These are phyloP conservation scores for Callipepla squamata DNA, from an alignment of 2,113 vertebrate genomes.

Conservation along the genomic window DNA sequence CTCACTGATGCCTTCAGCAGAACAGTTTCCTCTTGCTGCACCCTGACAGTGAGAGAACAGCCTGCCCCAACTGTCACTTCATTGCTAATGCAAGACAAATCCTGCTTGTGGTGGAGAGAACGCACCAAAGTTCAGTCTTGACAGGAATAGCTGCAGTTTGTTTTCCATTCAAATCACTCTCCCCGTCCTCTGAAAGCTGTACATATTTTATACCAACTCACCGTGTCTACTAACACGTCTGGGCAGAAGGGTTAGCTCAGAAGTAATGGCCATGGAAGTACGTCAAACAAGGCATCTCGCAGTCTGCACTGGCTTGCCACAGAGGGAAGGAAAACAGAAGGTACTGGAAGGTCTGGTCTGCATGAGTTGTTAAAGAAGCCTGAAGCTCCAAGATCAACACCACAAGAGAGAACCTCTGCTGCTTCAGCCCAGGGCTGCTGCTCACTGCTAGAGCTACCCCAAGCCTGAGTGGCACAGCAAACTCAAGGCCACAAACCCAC, in stretches of 20 bases:
- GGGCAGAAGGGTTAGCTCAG: background rate
- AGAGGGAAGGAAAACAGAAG: background rate
- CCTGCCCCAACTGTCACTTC: background rate
- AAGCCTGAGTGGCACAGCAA: background rate
- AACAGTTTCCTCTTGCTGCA: background rate
- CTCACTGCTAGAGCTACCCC: background rate
- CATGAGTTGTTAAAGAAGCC: background rate
- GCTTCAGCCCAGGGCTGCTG: background rate
- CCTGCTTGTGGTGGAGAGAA: background rate
- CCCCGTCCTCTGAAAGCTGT: background rate
- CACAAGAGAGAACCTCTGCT: background rate
- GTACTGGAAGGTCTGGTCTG: background rate
- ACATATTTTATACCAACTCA: background rate
- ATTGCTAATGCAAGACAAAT: background rate
- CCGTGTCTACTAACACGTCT: background rate
- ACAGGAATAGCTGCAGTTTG: slow-evolving; percentile 26
- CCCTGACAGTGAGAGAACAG: background rate
- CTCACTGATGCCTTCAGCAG: background rate
- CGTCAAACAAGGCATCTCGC: background rate
- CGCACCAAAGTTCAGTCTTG: background rate
- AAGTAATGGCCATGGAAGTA: background rate
- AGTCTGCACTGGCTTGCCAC: background rate
- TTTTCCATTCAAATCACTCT: background rate
- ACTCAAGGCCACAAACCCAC: background rate
- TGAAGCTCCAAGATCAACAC: background rate